Percentiles rank a stretch among this genome's conserved stretches.
Evolutionary conservation across 2,888 invertebrate species (phyloP).

Genomic region (Melinaea marsaeus): DNA sequence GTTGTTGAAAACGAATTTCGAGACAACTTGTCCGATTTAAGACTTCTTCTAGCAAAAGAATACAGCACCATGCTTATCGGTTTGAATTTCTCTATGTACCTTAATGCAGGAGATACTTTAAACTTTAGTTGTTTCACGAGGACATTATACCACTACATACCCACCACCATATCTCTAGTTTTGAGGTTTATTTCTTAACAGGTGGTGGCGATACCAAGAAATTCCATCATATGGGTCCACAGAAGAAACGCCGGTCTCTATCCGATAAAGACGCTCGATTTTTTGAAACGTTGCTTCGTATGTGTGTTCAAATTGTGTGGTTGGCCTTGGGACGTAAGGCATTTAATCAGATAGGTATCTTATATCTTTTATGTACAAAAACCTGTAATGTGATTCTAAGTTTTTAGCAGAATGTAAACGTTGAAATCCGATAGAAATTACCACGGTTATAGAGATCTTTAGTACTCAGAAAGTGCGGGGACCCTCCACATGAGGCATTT

Average conservation of each 20-base stretch:
- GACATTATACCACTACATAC: no score
- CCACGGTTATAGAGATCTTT: no score
- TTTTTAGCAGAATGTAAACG: no score
- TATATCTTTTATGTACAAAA: no score
- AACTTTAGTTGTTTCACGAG: no score
- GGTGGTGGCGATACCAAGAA: conserved; percentile 70
- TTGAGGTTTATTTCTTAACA: conserved; percentile 32
- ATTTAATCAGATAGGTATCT: conserved; percentile 78
- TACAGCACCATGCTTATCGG: conserved; percentile 79
- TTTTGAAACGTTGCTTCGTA: conserved; percentile 77
- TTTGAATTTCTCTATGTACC: conserved; percentile 31
- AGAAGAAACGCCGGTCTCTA: conserved; percentile 74
- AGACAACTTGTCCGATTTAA: conserved; percentile 77
- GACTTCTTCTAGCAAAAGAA: conserved; percentile 79
- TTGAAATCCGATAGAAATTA: no score
- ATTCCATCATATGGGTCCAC: conserved; percentile 80
- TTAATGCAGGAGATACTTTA: no score
- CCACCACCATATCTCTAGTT: not conserved
- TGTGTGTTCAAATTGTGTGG: conserved; percentile 81
- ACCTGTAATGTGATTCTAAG: no score
- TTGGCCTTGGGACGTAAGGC: conserved; percentile 78
- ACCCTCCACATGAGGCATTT: no score
- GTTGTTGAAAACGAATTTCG: conserved; percentile 66
- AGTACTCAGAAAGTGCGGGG: no score
- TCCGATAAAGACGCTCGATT: conserved; percentile 81